These are phyloP conservation scores for Henicopernis longicauda DNA, from an alignment of 2,113 vertebrate genomes.

Conservation along the genomic window DNA sequence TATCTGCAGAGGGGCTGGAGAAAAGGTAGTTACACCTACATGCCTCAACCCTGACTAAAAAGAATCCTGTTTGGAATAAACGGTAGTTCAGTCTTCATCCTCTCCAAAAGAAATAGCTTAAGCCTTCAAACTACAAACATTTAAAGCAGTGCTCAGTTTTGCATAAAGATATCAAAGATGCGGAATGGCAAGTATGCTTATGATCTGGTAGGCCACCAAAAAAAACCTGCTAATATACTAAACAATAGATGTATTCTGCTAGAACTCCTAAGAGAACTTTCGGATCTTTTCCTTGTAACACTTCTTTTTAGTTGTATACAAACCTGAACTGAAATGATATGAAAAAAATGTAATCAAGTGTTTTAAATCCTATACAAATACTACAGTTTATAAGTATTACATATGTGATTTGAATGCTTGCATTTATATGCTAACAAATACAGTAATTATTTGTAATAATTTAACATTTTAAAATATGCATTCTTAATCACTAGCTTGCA, in stretches of 20 bases:
- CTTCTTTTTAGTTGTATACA: background rate
- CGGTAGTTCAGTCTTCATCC: background rate
- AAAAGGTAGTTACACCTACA: background rate
- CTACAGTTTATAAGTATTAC: background rate
- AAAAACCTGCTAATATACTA: background rate
- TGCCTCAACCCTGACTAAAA: background rate
- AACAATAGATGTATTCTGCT: background rate
- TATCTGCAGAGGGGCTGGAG: background rate
- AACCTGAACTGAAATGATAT: background rate
- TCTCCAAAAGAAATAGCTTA: background rate
- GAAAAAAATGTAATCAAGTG: background rate
- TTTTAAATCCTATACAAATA: background rate
- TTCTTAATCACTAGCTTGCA: background rate
- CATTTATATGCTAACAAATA: background rate
- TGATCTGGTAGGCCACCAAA: constrained; percentile 18
- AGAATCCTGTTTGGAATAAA: background rate
- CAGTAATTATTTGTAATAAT: background rate
- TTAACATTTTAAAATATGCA: background rate
- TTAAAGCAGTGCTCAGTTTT: background rate
- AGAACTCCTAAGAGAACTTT: background rate
- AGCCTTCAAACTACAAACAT: background rate
- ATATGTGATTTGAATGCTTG: background rate
- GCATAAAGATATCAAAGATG: constrained; percentile 15
- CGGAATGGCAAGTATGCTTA: background rate
- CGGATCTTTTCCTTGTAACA: background rate